phyloP scores from a whole-genome alignment of 2,888 invertebrate genomes.

The Hydraecia micacea region DNA sequence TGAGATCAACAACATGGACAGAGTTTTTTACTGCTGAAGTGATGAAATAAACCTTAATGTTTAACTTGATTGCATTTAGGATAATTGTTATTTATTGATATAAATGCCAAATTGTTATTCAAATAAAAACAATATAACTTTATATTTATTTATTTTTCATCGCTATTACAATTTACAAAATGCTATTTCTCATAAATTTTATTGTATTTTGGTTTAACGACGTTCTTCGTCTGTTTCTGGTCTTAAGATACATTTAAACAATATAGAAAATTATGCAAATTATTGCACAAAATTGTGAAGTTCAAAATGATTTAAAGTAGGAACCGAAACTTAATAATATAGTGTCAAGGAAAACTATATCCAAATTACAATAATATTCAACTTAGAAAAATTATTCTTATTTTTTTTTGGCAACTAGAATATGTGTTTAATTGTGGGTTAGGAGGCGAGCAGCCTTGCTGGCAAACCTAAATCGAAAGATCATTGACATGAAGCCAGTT shows the following conservation, averaged over 20 bases:
- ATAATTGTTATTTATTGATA: slow-evolving; percentile 69
- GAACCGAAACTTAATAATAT: slow-evolving; percentile 1
- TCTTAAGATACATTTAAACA: slow-evolving; percentile 14
- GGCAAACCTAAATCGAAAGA: not conserved
- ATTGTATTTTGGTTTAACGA: slow-evolving; percentile 45
- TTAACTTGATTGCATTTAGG: slow-evolving; percentile 62
- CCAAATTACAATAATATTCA: slow-evolving; percentile 11
- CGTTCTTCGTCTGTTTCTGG: slow-evolving; percentile 23
- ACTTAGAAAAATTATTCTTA: not conserved
- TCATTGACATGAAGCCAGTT: slow-evolving; percentile 1
- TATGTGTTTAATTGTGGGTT: not conserved
- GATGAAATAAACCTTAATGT: slow-evolving; percentile 35
- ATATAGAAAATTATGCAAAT: slow-evolving; percentile 26
- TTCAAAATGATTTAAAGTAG: slow-evolving; percentile 10
- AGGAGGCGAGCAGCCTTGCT: not conserved
- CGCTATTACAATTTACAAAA: slow-evolving; percentile 65
- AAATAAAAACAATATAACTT: slow-evolving; percentile 66
- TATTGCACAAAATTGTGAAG: slow-evolving; percentile 38
- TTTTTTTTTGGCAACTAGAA: not conserved
- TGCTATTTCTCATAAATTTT: slow-evolving; percentile 38
- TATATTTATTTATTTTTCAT: slow-evolving; percentile 64
- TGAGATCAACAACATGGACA: not conserved
- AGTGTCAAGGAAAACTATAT: slow-evolving; percentile 1
- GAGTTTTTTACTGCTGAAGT: not conserved
- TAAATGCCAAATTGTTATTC: slow-evolving; percentile 71